Base-by-base conservation (phyloP, 2,888 invertebrate genomes). In the Drosophila phalerata region DNA sequence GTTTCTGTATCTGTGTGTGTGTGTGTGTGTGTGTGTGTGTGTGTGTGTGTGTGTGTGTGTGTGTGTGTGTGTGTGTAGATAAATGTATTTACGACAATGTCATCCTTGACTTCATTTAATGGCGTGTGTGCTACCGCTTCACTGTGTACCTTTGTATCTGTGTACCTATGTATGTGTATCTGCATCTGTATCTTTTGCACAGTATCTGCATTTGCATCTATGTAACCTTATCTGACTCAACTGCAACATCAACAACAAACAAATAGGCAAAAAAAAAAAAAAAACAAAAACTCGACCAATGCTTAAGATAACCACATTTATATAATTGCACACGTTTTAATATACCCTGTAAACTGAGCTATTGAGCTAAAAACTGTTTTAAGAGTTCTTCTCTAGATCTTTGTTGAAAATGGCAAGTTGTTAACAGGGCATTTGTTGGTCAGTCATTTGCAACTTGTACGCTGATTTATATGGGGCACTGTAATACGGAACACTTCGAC, bases 21-120 rank as follows among this genome's bases (percentile, higher is more conserved):
- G 49, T 52, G 43, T 53, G n/a, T 52, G 43, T n/a, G n/a, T n/a
- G n/a, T n/a, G n/a, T n/a, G n/a, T n/a, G n/a, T n/a, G n/a, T n/a
- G n/a, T n/a, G n/a, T n/a, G n/a, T n/a, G n/a, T n/a, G 63, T 61
- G 13, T 42, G 17, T 60, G 9, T 56, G 28, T 32, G 32, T 43
- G 55, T 53, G 43, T 53, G 58, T 62, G 47, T 67, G 38, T 57
- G 45, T 28, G 40, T n/a, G 19, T 38, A 53, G 34, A 17, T 62
- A 57, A 45, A 69, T 58, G 56, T 69, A 65, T 65, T 69, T 69
- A 32, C 72, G 77, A 81, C 87, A 88, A 85, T 89, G 88, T 78
- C 89, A 90, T 90, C 91, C 91, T 91, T 91, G 91, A 90, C 91
- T 91, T 90, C 89, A 87, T 90, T 91, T 87, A 79, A 88, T 25